Percentiles rank a stretch among this genome's conserved stretches.
phyloP scores from a whole-genome alignment of 2,113 vertebrate genomes.

The Ameiurus melas region DNA sequence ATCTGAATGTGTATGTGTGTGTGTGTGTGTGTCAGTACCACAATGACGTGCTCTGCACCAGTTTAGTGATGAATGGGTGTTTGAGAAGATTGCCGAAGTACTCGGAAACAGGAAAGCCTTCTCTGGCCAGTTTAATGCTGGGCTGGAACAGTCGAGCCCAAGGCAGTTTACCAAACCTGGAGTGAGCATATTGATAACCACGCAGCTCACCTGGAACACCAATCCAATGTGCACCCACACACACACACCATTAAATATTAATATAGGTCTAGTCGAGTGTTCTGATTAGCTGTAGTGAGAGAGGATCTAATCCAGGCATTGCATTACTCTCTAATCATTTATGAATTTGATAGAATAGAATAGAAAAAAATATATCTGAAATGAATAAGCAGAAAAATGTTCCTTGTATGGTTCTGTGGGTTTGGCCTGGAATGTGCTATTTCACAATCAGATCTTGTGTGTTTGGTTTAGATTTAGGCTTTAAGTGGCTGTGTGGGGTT shows the following conservation, averaged over 20 bases:
- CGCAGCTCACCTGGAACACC: conserved; percentile 84
- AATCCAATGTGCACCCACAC: conserved; percentile 72
- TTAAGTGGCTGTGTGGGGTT: not conserved
- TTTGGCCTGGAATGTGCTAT: not conserved
- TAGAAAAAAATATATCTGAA: not conserved
- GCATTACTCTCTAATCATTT: no score
- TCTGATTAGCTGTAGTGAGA: not conserved
- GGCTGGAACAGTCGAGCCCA: conserved; percentile 82
- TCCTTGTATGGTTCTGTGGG: not conserved
- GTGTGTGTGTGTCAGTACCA: conserved; percentile 66
- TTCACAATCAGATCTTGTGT: not conserved
- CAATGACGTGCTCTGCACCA: conserved; percentile 57
- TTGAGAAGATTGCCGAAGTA: conserved; percentile 62
- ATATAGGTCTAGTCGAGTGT: not conserved
- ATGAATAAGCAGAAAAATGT: not conserved
- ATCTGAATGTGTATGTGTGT: not conserved
- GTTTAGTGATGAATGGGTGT: accelerated
- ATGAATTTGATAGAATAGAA: not conserved
- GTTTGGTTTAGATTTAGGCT: not conserved
- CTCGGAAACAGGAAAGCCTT: conserved; percentile 61
- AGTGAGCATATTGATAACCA: conserved; percentile 76
- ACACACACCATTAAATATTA: not conserved
- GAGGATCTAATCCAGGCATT: not conserved
- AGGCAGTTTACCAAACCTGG: conserved; percentile 74
- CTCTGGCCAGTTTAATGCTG: conserved; percentile 72